Percentiles rank a stretch among this genome's conserved stretches.
Evolutionary conservation across 2,888 invertebrate species (phyloP).

Genomic region (Augiades crinisus): DNA sequence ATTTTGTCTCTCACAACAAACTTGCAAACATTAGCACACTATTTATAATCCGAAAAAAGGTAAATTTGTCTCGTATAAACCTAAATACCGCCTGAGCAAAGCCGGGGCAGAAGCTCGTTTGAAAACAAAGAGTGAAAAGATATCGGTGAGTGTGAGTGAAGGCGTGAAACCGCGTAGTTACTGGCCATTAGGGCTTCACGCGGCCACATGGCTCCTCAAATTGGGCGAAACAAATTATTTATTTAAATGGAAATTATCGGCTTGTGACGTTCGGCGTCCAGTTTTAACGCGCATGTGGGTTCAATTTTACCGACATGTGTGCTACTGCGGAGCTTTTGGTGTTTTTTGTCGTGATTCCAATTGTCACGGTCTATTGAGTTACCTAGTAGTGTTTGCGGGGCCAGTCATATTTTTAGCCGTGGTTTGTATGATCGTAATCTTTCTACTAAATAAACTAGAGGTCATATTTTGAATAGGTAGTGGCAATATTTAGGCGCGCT

Average conservation of each 20-base stretch:
- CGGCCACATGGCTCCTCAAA: constrained; percentile 70
- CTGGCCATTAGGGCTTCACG: constrained; percentile 64
- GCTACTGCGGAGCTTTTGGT: constrained; percentile 45
- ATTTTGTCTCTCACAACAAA: too few relatives aligned
- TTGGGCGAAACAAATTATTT: constrained; percentile 76
- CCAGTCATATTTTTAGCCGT: background rate
- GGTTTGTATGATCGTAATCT: too few relatives aligned
- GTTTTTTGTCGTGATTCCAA: constrained; percentile 42
- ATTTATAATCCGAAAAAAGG: too few relatives aligned
- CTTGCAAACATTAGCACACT: too few relatives aligned
- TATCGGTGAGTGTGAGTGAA: constrained; percentile 39
- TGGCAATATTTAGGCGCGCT: too few relatives aligned
- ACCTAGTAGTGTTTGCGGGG: constrained; percentile 8
- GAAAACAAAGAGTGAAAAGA: background rate
- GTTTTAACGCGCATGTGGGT: constrained; percentile 57
- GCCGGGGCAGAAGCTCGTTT: constrained; percentile 1
- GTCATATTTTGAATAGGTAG: too few relatives aligned
- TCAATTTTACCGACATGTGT: constrained; percentile 60
- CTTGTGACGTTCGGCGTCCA: constrained; percentile 48
- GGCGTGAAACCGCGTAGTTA: constrained; percentile 77
- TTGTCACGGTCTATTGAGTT: constrained; percentile 47
- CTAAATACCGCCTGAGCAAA: background rate
- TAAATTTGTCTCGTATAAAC: background rate
- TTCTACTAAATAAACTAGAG: too few relatives aligned
- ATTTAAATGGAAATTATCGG: constrained; percentile 76